Conservation (phyloP, 2,797 vertebrate genomes). For the Anabas testudineus region DNA sequence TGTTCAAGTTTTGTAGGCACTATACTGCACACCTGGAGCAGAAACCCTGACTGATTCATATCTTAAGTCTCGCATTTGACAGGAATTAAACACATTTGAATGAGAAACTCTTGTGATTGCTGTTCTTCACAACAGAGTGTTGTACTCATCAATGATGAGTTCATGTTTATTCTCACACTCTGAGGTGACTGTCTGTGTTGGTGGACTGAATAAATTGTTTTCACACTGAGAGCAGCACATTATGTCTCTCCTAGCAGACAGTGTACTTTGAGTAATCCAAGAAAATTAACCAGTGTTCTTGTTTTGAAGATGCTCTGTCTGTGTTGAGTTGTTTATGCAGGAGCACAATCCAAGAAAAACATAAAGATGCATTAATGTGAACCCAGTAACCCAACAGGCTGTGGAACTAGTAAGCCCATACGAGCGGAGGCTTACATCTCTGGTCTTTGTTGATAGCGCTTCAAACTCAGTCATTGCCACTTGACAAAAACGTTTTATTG, state of each 20-base stretch:
- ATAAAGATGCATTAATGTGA: neutral
- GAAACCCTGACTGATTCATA: neutral
- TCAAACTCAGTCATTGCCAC: no score
- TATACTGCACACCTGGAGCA: conserved; percentile 10
- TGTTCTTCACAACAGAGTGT: no score
- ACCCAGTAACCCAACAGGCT: neutral
- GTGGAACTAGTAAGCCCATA: neutral
- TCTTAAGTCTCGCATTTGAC: no score
- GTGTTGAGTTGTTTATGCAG: conserved; percentile 10
- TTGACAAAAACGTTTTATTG: neutral
- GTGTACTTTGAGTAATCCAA: conserved; percentile 19
- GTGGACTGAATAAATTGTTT: conserved; percentile 43
- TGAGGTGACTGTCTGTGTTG: conserved; percentile 4
- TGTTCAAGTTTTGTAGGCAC: neutral
- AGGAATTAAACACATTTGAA: neutral
- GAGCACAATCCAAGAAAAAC: conserved; percentile 15
- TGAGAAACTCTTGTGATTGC: neutral
- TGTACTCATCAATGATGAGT: conserved; percentile 16
- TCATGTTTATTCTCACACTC: conserved; percentile 46
- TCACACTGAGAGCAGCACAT: conserved; percentile 31
- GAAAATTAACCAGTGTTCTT: conserved; percentile 51
- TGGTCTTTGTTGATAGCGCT: neutral
- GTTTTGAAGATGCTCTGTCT: conserved; percentile 30
- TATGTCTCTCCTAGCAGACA: conserved; percentile 24
- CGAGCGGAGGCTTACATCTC: neutral